Percentiles rank a stretch among this genome's conserved stretches.
These are phyloP conservation scores for Scolopax mira DNA, from an alignment of 2,113 vertebrate species.

Conservation along the genomic window DNA sequence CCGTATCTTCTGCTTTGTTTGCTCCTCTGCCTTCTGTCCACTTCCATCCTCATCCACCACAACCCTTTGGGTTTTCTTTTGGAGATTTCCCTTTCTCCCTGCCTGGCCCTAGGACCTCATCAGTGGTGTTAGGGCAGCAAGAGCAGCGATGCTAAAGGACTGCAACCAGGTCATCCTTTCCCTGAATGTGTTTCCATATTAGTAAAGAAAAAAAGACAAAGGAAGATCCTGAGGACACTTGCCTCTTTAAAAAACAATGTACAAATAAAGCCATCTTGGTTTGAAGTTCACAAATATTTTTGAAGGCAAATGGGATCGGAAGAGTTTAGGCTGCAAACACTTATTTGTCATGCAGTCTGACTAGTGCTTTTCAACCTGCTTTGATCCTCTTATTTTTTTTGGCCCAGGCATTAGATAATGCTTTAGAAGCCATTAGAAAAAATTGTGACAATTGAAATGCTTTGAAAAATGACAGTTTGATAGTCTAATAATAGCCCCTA, in stretches of 20 bases:
- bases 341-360: constrained; percentile 44
- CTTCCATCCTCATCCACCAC: neutral
- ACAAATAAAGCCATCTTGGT: constrained; percentile 30
- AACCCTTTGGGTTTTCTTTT: neutral
- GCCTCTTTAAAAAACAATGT: neutral
- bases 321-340: constrained; percentile 38
- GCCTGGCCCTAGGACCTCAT: neutral
- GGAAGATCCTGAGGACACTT: neutral
- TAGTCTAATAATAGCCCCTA: constrained; percentile 68
- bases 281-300: constrained; percentile 2
- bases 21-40: neutral
- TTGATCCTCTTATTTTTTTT: constrained; percentile 64
- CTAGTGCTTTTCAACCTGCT: constrained; percentile 19
- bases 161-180: neutral
- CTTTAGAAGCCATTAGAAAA: constrained; percentile 63
- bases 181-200: neutral
- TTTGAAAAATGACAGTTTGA: constrained; percentile 71
- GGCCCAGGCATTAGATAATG: constrained; percentile 69
- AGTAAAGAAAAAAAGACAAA: neutral
- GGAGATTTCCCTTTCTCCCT: neutral
- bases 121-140: neutral
- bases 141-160: neutral
- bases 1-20: neutral
- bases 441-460: constrained; percentile 54
- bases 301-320: constrained; percentile 35